Base-by-base conservation (phyloP, 2,113 vertebrate genomes). In the Elaphurus davidianus region DNA sequence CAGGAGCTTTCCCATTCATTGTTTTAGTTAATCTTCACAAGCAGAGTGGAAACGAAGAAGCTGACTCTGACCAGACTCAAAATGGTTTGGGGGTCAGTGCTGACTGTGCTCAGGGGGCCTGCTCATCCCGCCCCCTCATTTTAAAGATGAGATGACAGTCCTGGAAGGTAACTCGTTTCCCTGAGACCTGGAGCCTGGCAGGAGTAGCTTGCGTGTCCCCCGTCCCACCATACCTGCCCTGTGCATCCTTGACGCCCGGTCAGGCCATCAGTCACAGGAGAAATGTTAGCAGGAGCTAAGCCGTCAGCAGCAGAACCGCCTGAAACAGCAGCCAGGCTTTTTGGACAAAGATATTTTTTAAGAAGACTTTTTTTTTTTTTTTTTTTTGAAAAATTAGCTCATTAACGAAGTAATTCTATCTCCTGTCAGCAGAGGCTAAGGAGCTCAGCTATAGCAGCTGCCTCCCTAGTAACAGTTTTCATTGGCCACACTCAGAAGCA, bases 261-360 rank as follows among this genome's bases (percentile, higher is more conserved):
- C 83, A 21, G 62, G 14, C 13, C 28, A 4, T 3, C 8, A 15
- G 40, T 94, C 28, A 13, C 17, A 21, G 64, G 17, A 64, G 60
- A 83, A 13, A 9, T 71, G 7, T 86, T 95, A 92, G 96, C 79
- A 2, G 40, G 47, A 15, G 27, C 54, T 52, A 33, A 60, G 50
- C 59, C 23, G 21, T 40, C 7, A 6, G 23, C 43, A 52, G 81
- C 92, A 43, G 54, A 83, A 94, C 92, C 81, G 97, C 76, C 92
- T 97, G 84, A 97, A 98, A 96, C 94, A 94, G 47, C 7, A 13
- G 52, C 84, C 94, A 0, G 97, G 82, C 83, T 78, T 91, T 89
- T 98, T 98, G 97, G 88, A 96, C 91, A 87, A 95, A 92, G 81
- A 95, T 93, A 78, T 82, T 81, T 86, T 55, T 94, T 97, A 97